Conservation (phyloP, 1,140 invertebrate genomes). For the Bombus picipes region DNA sequence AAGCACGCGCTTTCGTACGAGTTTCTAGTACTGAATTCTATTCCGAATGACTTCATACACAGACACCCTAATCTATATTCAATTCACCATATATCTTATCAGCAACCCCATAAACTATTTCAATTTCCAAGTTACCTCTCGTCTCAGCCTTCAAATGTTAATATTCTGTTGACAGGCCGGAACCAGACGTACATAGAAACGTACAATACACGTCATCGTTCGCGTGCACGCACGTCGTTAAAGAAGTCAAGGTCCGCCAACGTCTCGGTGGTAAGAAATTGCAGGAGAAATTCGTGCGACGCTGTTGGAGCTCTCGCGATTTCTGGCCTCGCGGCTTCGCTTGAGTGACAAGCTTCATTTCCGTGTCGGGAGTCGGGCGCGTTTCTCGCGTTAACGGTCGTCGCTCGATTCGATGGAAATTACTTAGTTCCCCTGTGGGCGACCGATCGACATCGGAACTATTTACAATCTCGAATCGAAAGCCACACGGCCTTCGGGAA, state of each 20-base stretch:
- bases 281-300: background rate
- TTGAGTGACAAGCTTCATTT: constrained; percentile 46
- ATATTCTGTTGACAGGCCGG: background rate
- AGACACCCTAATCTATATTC: background rate
- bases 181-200: background rate
- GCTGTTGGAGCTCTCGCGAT: background rate
- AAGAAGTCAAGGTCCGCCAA: background rate
- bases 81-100: background rate
- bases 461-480: constrained; percentile 43
- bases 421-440: constrained; percentile 32
- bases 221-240: background rate
- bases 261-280: background rate
- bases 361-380: background rate
- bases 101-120: constrained; percentile 1
- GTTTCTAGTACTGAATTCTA: background rate
- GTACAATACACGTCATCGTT: background rate
- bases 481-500: constrained; percentile 18
- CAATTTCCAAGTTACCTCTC: constrained; percentile 5
- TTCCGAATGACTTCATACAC: background rate
- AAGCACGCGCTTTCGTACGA: background rate
- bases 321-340: constrained; percentile 7
- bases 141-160: background rate
- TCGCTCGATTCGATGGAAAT: constrained; percentile 40
- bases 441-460: constrained; percentile 31
- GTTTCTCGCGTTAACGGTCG: constrained; percentile 24